Percentiles rank a stretch among this genome's conserved stretches.
Conservation (phyloP, 2,797 vertebrate species). For the Knipowitschia caucasica region DNA sequence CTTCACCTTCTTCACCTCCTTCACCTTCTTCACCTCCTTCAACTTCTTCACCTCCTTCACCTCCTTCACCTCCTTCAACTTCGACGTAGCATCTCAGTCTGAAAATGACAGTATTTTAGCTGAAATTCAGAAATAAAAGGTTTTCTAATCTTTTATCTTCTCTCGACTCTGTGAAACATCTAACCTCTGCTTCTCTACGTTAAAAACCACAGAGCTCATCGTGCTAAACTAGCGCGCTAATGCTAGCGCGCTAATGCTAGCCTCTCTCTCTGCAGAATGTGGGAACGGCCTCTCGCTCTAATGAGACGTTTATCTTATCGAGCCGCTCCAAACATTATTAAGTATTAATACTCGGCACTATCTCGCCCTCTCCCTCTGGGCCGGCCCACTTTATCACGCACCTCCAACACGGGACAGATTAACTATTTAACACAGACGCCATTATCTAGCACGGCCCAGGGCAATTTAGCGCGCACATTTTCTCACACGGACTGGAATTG, state of each 20-base stretch:
- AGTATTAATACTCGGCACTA: constrained; percentile 67
- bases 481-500: constrained; percentile 58
- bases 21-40: too few relatives aligned
- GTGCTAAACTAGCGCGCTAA: neutral
- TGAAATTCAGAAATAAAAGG: too few relatives aligned
- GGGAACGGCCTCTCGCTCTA: constrained; percentile 61
- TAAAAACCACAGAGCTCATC: neutral
- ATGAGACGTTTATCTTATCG: constrained; percentile 75
- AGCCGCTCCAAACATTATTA: constrained; percentile 65
- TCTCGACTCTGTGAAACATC: too few relatives aligned
- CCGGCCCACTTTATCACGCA: constrained; percentile 62
- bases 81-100: too few relatives aligned
- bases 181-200: too few relatives aligned
- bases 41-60: too few relatives aligned
- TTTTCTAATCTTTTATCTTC: too few relatives aligned
- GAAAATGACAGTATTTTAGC: too few relatives aligned
- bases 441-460: constrained; percentile 64
- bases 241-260: neutral
- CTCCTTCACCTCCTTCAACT: too few relatives aligned
- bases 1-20: too few relatives aligned
- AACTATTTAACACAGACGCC: constrained; percentile 74
- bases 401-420: constrained; percentile 61
- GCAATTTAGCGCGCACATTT: constrained; percentile 60
- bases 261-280: constrained; percentile 38
- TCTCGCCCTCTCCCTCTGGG: constrained; percentile 50